Conservation (phyloP, 2,113 vertebrate genomes). For the Willisornis vidua region DNA sequence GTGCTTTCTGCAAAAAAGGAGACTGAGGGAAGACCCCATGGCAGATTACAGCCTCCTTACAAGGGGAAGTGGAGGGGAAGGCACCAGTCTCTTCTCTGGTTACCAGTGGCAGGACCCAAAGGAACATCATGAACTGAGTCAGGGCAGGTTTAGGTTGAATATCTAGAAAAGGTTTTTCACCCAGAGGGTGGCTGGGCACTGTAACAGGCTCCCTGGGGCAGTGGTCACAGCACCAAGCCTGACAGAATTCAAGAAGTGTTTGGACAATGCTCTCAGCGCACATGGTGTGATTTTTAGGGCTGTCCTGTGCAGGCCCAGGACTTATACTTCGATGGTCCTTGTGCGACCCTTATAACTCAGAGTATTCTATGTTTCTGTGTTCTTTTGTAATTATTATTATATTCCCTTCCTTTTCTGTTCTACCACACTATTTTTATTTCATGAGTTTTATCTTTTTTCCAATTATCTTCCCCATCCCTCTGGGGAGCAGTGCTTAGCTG, state of each 20-base stretch:
- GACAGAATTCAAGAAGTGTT: background rate
- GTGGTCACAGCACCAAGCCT: background rate
- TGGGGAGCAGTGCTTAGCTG: background rate
- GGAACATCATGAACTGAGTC: rapidly evolving
- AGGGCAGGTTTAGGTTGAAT: rapidly evolving
- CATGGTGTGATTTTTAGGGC: background rate
- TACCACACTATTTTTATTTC: background rate
- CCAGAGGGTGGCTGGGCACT: rapidly evolving
- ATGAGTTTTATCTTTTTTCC: background rate
- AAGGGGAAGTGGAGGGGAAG: background rate
- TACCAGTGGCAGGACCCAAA: rapidly evolving
- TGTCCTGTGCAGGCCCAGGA: background rate
- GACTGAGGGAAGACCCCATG: background rate
- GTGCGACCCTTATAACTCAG: background rate
- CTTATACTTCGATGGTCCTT: rapidly evolving
- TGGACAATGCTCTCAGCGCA: background rate
- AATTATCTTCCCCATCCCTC: background rate
- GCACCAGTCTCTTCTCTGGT: rapidly evolving
- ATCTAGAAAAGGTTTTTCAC: background rate
- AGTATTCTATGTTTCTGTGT: background rate
- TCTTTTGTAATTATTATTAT: background rate
- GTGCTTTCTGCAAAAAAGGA: background rate
- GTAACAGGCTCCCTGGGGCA: background rate
- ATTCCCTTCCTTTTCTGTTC: background rate
- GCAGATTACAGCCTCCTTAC: background rate